Evolutionary conservation across 2,888 invertebrate genomes (phyloP).

Genomic region (Dolichomitus sp.): DNA sequence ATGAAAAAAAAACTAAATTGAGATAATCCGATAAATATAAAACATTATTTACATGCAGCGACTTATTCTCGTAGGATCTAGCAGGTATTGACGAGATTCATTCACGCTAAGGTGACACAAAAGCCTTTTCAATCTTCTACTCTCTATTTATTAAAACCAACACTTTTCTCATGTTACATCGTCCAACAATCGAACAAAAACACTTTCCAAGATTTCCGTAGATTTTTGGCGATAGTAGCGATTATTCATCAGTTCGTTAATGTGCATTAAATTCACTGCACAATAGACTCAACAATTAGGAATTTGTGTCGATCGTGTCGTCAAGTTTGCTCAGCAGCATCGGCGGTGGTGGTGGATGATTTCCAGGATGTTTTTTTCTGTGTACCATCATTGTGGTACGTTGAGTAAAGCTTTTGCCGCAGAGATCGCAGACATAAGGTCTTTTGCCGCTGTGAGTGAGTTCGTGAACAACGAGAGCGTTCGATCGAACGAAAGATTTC

Average conservation of each 20-base stretch:
- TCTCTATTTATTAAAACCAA: constrained; percentile 43
- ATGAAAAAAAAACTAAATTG: constrained; percentile 29
- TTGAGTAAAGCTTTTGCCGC: constrained; percentile 82
- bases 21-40: neutral
- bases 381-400: constrained; percentile 58
- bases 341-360: constrained; percentile 59
- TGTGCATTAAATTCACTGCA: neutral
- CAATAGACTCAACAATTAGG: constrained; percentile 63
- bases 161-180: constrained; percentile 39
- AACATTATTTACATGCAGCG: constrained; percentile 30
- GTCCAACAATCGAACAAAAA: constrained; percentile 20
- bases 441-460: constrained; percentile 82
- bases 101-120: constrained; percentile 15
- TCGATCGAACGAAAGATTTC: constrained; percentile 82
- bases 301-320: constrained; percentile 1
- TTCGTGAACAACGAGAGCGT: constrained; percentile 69
- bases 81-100: constrained; percentile 11
- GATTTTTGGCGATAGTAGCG: neutral
- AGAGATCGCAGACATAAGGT: constrained; percentile 80
- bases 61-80: constrained; percentile 20
- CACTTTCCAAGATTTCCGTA: neutral
- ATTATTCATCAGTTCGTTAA: neutral
- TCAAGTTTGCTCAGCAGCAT: constrained; percentile 52
- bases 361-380: constrained; percentile 70
- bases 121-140: neutral